A percentile compares a stretch with the other conserved stretches of the same genome.
Conservation (phyloP, 2,888 invertebrate genomes). For the Drosophila peninsularis region DNA sequence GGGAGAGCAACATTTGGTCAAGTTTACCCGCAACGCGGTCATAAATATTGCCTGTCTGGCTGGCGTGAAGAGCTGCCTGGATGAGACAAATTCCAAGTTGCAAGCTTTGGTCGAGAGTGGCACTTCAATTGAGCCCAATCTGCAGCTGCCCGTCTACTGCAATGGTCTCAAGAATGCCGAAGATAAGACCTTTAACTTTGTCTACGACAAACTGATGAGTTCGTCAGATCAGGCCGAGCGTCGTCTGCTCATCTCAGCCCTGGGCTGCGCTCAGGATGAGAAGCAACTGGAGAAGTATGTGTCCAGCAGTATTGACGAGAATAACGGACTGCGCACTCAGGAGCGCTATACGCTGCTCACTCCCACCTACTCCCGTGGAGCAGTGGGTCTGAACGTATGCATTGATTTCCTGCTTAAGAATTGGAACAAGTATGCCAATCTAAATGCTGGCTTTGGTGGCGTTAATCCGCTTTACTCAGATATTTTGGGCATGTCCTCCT, state of each 20-base stretch:
- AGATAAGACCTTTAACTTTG: constrained; percentile 87
- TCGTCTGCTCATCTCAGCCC: constrained; percentile 86
- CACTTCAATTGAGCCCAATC: constrained; percentile 77
- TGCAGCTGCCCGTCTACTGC: constrained; percentile 83
- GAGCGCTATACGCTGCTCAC: constrained; percentile 77
- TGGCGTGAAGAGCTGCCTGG: constrained; percentile 74
- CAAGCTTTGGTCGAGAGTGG: constrained; percentile 54
- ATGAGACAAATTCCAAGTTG: constrained; percentile 76
- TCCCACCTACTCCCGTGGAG: constrained; percentile 76
- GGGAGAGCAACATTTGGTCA: constrained; percentile 79
- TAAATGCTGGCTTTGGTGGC: constrained; percentile 71
- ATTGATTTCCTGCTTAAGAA: constrained; percentile 85
- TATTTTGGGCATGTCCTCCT: constrained; percentile 71
- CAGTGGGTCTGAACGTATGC: constrained; percentile 85
- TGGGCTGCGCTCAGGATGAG: constrained; percentile 88
- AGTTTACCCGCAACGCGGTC: constrained; percentile 75
- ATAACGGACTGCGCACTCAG: constrained; percentile 65
- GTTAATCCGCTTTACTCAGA: constrained; percentile 75
- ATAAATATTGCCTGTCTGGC: constrained; percentile 82
- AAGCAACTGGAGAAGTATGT: constrained; percentile 86
- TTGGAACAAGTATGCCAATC: constrained; percentile 76
- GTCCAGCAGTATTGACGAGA: constrained; percentile 68
- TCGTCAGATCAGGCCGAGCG: constrained; percentile 87
- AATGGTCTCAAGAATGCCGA: constrained; percentile 83
- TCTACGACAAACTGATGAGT: constrained; percentile 86